phyloP scores from a whole-genome alignment of 2,888 invertebrate genomes.

The Ectropis crepuscularia region DNA sequence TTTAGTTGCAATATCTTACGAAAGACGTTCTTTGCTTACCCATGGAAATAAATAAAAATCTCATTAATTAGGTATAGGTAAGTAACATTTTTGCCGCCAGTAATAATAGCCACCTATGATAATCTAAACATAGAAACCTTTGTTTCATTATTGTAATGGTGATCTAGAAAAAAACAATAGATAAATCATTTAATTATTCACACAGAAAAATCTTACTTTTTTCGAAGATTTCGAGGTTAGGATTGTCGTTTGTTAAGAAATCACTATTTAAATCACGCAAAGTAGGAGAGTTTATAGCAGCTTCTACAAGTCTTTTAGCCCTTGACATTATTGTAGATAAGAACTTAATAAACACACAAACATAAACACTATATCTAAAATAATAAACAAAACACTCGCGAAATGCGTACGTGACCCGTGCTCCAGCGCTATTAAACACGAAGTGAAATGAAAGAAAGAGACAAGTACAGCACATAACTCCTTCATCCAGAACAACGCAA shows the following conservation, averaged over 20 bases:
- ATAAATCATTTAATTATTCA: constrained; percentile 16
- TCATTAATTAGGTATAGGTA: constrained; percentile 13
- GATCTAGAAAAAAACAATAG: constrained; percentile 5
- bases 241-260: constrained; percentile 18
- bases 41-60: constrained; percentile 21
- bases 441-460: too few species aligned
- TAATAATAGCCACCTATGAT: constrained; percentile 22
- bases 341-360: constrained; percentile 14
- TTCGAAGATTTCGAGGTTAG: constrained; percentile 10
- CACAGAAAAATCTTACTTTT: constrained; percentile 31
- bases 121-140: constrained; percentile 11
- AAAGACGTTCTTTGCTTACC: constrained; percentile 28
- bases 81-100: constrained; percentile 15
- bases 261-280: constrained; percentile 23
- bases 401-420: too few species aligned
- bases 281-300: constrained; percentile 23
- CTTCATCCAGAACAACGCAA: too few species aligned
- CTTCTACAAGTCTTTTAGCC: constrained; percentile 22
- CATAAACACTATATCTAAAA: constrained; percentile 1
- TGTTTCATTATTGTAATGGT: constrained; percentile 21
- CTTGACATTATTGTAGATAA: constrained; percentile 23
- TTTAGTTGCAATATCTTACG: constrained; percentile 29
- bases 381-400: too few species aligned
- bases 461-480: too few species aligned
- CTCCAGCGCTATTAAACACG: too few species aligned